Base-by-base conservation (phyloP, 2,797 vertebrate genomes). In the Pampus argenteus region DNA sequence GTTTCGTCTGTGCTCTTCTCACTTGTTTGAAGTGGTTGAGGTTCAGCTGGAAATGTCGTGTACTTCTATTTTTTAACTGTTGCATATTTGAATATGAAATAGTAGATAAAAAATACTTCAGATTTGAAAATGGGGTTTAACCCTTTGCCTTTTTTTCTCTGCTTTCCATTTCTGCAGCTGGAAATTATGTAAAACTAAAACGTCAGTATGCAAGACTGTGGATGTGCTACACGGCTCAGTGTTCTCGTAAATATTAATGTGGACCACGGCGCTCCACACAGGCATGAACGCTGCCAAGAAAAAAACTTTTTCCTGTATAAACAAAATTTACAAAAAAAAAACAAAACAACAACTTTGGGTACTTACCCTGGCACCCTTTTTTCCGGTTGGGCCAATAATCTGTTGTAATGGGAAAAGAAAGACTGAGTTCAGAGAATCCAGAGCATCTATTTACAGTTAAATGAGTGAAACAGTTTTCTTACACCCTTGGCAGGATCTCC, bases 401-500 rank as follows among this genome's bases (percentile, higher is more conserved):
- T 97, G 89, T 74, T 50, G 67, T 40, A 25, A 57, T 23, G 28
- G 60, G 28, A 66, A 36, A 70, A 74, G 72, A 5, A 56, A 67
- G 1, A 61, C 1, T 61, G 8, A 64, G 31, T 63, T 26, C 28
- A 67, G 17, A 66, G n/a, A 17, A 36, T 67, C 2, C 42, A 42
- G 2, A 44, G 14, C 0, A 50, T 59, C 15, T 25, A 34, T 65
- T 70, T 49, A 9, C 14, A 44, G 26, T 69, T 52, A 66, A 70
- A 68, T 20, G 4, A 50, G 48, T 47, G 1, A 45, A 59, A 48
- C 1, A 0, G 11, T 67, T 54, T 64, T 70, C 88, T 95, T 95
- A 96, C 95, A 85, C 96, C 96, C 92, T 94, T 93, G 20, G 95
- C 95, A 68, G 96, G 95, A 73, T 96, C 95, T 76, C 95, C 96